Evolutionary conservation across 92 coral and sea anemone genomes (phyloP), one percentile per base, ranked within the genome.

Genomic region (Ricordea florida): DNA sequence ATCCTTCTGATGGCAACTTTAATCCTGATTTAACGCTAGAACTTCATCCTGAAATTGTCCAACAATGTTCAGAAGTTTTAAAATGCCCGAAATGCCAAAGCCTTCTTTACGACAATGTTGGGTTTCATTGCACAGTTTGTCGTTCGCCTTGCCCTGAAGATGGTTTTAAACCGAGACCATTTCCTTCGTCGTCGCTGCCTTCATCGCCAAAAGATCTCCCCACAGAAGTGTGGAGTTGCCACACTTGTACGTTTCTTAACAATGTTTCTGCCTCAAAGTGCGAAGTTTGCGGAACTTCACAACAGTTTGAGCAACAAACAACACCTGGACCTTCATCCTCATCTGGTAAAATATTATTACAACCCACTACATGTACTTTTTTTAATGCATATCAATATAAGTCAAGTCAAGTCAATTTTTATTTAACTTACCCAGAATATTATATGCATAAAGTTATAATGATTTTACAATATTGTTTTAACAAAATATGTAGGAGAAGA

Each of bases 91-190:
- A 83, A 13, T 96, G 99, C 85, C 96, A 90, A 74, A 92, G 97
- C 24, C 66, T 89, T 28, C 62, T 96, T 37, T 88, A 85, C 69
- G 97, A 96, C 51, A 96, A 92, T 72, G 82, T 73, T 4, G 89
- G 91, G 13, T 33, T 64, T 14, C 32, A n/a, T 34, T 96, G 99
- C 21, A 76, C 82, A n/a, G 93, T 92, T 8, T 96, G 99, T 63
- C 93, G 88, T 0, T 72, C 85, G 0, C 89, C 82, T 26, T 96
- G 99, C 56, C 58, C 88, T 24, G 74, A 85, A n/a, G 91, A 89
- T n/a, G 97, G 97, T 18, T 96, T 96, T 27, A 96, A 96, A 64
- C 99, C 99, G 4, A 63, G 97, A 42, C 96, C 97, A 6, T 92
- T 96, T 45, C 99, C 99, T 8, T 81, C 93, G 32, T 92, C 97